phyloP scores from a whole-genome alignment of 2,113 vertebrate species.

The Xiphophorus maculatus region DNA sequence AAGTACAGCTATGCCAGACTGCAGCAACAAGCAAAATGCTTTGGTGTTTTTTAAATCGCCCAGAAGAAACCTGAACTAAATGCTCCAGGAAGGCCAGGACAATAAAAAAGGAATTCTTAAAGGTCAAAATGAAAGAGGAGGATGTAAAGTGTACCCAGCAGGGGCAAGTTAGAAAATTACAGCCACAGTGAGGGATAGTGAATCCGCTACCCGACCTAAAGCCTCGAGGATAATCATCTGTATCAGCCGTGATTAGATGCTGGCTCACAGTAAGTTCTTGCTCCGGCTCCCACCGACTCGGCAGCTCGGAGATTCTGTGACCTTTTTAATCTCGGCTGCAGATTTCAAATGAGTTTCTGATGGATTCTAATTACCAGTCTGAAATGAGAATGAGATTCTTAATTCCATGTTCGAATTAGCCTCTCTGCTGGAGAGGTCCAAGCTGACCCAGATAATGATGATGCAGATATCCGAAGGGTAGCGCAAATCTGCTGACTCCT shows the following conservation, averaged over 20 bases:
- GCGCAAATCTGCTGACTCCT: conserved; percentile 4
- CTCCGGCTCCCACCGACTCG: conserved; percentile 3
- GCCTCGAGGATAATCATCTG: conserved; percentile 12
- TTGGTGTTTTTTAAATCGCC: not conserved
- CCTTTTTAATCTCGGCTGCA: conserved; percentile 41
- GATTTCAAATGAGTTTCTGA: conserved; percentile 45
- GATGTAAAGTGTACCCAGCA: conserved; percentile 5
- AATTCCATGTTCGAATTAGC: conserved; percentile 23
- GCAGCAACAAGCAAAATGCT: not conserved
- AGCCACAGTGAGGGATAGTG: not conserved
- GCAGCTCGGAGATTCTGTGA: conserved; percentile 20
- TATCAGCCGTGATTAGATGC: conserved; percentile 40
- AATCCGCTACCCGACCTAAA: conserved; percentile 2
- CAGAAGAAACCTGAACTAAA: not conserved
- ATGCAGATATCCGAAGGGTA: not conserved
- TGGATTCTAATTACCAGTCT: conserved; percentile 32
- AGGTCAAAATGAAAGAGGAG: conserved; percentile 1
- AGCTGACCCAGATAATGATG: conserved; percentile 33
- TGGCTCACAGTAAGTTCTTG: conserved; percentile 23
- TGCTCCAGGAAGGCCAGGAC: not conserved
- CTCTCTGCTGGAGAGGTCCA: conserved; percentile 10
- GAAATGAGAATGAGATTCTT: conserved; percentile 28
- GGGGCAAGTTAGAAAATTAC: conserved; percentile 4
- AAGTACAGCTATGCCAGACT: not conserved
- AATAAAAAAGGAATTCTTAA: not conserved